Evolutionary conservation across 2,797 vertebrate species (phyloP).

Genomic region (Cuniculus paca): DNA sequence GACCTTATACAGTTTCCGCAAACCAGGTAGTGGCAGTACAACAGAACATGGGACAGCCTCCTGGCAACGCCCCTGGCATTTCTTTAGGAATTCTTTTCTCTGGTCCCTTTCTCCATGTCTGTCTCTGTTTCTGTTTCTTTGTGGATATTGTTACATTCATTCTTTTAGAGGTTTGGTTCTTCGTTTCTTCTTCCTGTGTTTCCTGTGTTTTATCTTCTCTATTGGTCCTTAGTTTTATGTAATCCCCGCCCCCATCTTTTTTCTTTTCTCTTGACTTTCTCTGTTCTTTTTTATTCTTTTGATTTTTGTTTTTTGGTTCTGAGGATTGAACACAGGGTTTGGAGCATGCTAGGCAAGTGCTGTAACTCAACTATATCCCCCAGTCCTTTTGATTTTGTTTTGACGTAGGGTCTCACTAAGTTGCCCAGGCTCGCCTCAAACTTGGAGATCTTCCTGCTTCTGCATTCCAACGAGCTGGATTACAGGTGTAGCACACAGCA

Average conservation of each 20-base stretch:
- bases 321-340: background rate
- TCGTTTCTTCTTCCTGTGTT: background rate
- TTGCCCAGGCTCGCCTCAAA: background rate
- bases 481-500: background rate
- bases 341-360: background rate
- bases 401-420: background rate
- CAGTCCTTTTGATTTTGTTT: background rate
- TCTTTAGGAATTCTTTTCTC: background rate
- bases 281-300: background rate
- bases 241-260: background rate
- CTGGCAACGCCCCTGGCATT: background rate
- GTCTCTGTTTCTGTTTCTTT: background rate
- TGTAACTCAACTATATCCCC: background rate
- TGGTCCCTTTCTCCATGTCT: background rate
- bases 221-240: background rate
- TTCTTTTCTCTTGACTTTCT: background rate
- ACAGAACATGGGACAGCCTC: background rate
- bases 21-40: background rate
- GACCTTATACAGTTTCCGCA: background rate
- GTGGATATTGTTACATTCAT: background rate
- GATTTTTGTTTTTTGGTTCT: background rate
- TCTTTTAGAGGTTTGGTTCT: background rate
- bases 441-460: background rate
- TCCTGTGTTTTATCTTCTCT: background rate
- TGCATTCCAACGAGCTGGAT: background rate